These are phyloP conservation scores for Cynopterus sphinx DNA, from an alignment of 2,797 vertebrate species.

Conservation along the genomic window DNA sequence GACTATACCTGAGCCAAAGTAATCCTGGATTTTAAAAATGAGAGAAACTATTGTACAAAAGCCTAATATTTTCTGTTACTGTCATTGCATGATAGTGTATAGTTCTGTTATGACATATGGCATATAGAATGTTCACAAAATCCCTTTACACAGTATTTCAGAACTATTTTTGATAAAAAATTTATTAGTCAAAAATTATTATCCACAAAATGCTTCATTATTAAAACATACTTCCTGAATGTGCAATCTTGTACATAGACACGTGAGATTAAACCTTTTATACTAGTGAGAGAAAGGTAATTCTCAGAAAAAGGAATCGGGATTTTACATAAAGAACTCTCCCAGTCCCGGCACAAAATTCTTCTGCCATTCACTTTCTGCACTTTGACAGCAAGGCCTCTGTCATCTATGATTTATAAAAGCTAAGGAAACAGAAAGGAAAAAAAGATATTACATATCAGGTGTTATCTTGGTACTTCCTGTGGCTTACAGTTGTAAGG, in stretches of 20 bases:
- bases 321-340: not conserved
- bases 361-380: not conserved
- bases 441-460: not conserved
- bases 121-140: not conserved
- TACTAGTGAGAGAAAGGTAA: not conserved
- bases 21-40: slow-evolving; percentile 9
- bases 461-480: not conserved
- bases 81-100: not conserved
- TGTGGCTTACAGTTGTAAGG: not conserved
- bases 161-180: slow-evolving; percentile 33
- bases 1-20: slow-evolving; percentile 27
- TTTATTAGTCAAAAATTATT: not conserved
- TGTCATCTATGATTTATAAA: slow-evolving; percentile 30
- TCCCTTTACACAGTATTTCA: not conserved
- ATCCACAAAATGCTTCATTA: slow-evolving; percentile 5
- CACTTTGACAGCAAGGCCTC: not conserved
- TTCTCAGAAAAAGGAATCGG: not conserved
- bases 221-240: not conserved
- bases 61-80: not conserved
- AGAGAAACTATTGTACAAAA: not conserved
- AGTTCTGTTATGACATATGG: not conserved
- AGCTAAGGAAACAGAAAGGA: not conserved
- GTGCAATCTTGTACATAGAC: not conserved
- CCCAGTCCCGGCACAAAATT: not conserved
- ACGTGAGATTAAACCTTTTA: not conserved